Percentiles rank a stretch among this genome's conserved stretches.
Evolutionary conservation across 2,113 vertebrate species (phyloP).

Genomic region (Oenanthe oenanthe): DNA sequence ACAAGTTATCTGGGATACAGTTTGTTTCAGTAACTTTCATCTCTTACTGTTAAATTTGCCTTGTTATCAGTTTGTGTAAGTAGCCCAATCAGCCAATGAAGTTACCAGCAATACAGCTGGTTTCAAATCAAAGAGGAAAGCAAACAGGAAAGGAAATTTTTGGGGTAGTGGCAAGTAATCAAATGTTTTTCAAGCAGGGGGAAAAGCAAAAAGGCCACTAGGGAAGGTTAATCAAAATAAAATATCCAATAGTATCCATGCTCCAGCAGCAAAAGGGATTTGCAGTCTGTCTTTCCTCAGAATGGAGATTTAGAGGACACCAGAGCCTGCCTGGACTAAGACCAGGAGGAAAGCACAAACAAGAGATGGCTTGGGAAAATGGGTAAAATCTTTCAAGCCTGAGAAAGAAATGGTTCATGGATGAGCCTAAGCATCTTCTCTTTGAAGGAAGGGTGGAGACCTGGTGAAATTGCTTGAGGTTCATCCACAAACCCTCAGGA

Average conservation of each 20-base stretch:
- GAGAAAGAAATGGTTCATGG: not conserved
- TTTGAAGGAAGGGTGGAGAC: not conserved
- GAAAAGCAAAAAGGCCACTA: not conserved
- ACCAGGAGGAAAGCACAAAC: not conserved
- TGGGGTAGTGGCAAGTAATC: not conserved
- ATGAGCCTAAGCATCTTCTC: not conserved
- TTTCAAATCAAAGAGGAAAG: not conserved
- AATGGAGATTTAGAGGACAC: not conserved
- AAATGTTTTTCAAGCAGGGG: not conserved
- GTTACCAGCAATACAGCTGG: not conserved
- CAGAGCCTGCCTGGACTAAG: not conserved
- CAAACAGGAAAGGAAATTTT: not conserved
- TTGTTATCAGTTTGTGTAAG: not conserved
- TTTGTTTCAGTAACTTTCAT: not conserved
- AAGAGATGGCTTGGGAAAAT: not conserved
- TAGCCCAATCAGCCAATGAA: not conserved
- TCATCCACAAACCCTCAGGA: not conserved
- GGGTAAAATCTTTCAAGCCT: not conserved
- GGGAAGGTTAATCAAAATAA: not conserved
- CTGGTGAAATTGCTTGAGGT: not conserved
- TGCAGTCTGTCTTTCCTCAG: not conserved
- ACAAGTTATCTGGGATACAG: not conserved
- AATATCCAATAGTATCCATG: not conserved
- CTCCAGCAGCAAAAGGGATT: not conserved
- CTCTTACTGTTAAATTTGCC: not conserved